Evolutionary conservation across 2,113 vertebrate genomes (phyloP).

Genomic region (Mustelus asterias): DNA sequence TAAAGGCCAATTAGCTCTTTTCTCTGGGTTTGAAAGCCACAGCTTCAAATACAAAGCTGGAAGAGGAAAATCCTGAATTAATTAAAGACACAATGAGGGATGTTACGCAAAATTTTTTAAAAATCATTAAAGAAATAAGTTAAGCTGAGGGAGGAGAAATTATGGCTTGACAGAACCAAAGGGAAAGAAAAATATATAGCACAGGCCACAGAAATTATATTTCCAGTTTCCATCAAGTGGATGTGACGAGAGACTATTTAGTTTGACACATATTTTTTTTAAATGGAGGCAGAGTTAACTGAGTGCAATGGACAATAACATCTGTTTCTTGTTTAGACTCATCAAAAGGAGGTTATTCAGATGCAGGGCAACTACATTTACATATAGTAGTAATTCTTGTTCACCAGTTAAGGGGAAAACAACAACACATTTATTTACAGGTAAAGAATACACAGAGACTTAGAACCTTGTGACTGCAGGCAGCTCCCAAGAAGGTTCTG

Average conservation of each 20-base stretch:
- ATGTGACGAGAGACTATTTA: not conserved
- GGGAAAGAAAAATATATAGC: not conserved
- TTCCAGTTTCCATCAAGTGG: not conserved
- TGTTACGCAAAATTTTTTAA: too few relatives aligned
- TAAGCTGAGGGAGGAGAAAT: not conserved
- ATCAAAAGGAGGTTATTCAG: too few relatives aligned
- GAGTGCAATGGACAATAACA: too few relatives aligned
- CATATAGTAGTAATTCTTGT: too few relatives aligned
- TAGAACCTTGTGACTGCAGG: too few relatives aligned
- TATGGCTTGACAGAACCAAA: not conserved
- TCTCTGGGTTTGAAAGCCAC: not conserved
- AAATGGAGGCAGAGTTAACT: too few relatives aligned
- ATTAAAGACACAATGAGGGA: not conserved
- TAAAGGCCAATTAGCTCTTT: not conserved
- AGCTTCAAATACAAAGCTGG: not conserved
- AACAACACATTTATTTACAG: too few relatives aligned
- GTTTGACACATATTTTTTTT: not conserved
- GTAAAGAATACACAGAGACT: too few relatives aligned
- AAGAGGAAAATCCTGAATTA: not conserved
- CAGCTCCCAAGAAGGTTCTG: too few relatives aligned
- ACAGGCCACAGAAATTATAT: not conserved
- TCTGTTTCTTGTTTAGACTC: too few relatives aligned
- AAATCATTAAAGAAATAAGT: not conserved
- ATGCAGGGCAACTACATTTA: too few relatives aligned
- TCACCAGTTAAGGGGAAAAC: too few relatives aligned